Base-by-base conservation (phyloP, 2,113 vertebrate genomes). In the Laticauda colubrina region DNA sequence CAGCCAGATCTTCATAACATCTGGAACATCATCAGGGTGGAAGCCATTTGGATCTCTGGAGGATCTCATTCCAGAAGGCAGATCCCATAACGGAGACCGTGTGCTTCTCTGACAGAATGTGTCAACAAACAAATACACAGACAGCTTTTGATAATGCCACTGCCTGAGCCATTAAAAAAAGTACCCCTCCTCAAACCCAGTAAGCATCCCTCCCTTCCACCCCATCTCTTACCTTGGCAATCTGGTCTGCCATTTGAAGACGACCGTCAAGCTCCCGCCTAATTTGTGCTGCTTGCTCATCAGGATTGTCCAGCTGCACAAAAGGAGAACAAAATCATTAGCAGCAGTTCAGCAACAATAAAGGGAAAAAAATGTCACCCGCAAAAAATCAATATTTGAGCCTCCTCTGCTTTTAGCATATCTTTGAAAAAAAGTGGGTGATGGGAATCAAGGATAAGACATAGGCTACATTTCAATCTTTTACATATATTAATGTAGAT, bases 211-310 rank as follows among this genome's bases (percentile, higher is more conserved):
- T 39, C 5, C n/a, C 69, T 75, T 20, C n/a, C n/a, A 64, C 14
- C 75, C 20, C 29, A n/a, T 56, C 48, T 96, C 98, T 98, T 98
- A 99, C 99, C 98, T 98, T 98, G 59, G 99, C 98, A 89, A 99
- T 99, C 96, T 99, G 99, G 95, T 99, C 99, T 61, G 99, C 99
- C 99, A 99, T 99, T 94, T 99, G 99, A 89, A 99, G 98, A 61
- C 99, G 98, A 94, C 99, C 99, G 3, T 99, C 99, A 95, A 99
- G 96, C 93, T 99, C 99, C 0, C 99, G 97, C 96, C 99, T 98
- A 98, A 99, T 99, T 97, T 99, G 99, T 0, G 99, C 99, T 0
- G 99, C 99, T 96, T 99, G 99, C 93, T 99, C 99, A 85, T 99
- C 99, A 23, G 98, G 99, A 95, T 99, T 99, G 96, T 99, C 99